Evolutionary conservation across 2,113 vertebrate species (phyloP).

Genomic region (Felis chaus): DNA sequence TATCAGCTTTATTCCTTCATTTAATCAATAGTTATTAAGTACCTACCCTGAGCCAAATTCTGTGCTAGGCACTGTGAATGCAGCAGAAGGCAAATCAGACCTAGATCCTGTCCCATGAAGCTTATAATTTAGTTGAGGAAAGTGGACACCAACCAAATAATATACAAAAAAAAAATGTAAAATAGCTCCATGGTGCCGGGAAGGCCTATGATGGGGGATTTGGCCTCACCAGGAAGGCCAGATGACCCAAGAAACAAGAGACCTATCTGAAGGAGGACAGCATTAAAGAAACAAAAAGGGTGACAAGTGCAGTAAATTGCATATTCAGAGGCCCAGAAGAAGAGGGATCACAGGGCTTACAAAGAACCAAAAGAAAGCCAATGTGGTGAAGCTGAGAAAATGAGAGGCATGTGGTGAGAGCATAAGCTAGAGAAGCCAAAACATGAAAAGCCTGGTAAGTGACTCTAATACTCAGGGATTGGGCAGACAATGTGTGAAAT

Average conservation of each 20-base stretch:
- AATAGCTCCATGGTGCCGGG: neutral
- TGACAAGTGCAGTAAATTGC: neutral
- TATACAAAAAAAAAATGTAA: neutral
- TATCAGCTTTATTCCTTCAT: neutral
- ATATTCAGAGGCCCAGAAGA: neutral
- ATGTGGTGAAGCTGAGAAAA: neutral
- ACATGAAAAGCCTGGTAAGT: neutral
- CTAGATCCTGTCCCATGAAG: neutral
- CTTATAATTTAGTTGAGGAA: neutral
- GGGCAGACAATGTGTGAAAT: neutral
- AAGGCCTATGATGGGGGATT: neutral
- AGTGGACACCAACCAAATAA: neutral
- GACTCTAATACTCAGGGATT: neutral
- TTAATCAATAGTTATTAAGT: neutral
- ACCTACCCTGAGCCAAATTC: neutral
- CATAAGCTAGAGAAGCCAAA: neutral
- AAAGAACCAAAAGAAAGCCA: neutral
- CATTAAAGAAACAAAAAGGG: neutral
- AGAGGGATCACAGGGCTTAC: neutral
- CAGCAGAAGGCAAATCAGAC: neutral
- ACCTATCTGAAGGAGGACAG: neutral
- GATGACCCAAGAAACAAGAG: neutral
- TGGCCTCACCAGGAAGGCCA: neutral
- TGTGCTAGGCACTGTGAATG: neutral
- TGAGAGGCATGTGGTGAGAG: neutral